Evolutionary conservation across 2,888 invertebrate species (phyloP).

Genomic region (Phorcus lineatus): DNA sequence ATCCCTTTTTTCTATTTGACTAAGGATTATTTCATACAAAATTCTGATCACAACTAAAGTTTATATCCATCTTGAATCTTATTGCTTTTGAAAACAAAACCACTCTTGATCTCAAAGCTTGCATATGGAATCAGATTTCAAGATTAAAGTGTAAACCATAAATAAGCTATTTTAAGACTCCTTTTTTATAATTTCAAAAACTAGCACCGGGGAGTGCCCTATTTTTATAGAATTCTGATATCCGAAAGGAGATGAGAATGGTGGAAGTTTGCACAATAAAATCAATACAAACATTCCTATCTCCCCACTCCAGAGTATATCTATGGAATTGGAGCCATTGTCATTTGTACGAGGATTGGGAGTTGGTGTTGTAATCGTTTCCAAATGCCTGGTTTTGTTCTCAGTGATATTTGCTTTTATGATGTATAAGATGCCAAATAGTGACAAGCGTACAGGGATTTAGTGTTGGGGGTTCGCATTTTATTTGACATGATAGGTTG

Average conservation of each 20-base stretch:
- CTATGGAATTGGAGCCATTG: background rate
- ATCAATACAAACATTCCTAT: constrained; percentile 6
- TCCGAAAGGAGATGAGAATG: background rate
- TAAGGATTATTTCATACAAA: too few relatives aligned
- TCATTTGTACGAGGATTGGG: background rate
- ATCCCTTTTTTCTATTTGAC: too few relatives aligned
- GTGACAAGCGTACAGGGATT: too few relatives aligned
- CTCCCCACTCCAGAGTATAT: background rate
- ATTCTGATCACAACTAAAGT: too few relatives aligned
- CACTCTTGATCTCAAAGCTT: too few relatives aligned
- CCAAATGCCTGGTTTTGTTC: background rate
- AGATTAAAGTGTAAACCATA: background rate
- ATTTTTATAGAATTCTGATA: constrained; percentile 18
- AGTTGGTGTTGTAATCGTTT: background rate
- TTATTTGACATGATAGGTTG: too few relatives aligned
- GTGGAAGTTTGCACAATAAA: background rate
- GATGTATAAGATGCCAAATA: background rate
- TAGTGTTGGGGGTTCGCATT: too few relatives aligned
- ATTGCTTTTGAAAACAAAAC: too few relatives aligned
- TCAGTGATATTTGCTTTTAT: background rate
- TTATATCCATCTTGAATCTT: too few relatives aligned
- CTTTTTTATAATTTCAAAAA: background rate
- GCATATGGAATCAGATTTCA: constrained; percentile 12
- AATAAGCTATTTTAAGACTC: background rate
- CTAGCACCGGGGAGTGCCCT: background rate